phyloP scores from a whole-genome alignment of 2,113 vertebrate species.

The Phainopepla nitens region DNA sequence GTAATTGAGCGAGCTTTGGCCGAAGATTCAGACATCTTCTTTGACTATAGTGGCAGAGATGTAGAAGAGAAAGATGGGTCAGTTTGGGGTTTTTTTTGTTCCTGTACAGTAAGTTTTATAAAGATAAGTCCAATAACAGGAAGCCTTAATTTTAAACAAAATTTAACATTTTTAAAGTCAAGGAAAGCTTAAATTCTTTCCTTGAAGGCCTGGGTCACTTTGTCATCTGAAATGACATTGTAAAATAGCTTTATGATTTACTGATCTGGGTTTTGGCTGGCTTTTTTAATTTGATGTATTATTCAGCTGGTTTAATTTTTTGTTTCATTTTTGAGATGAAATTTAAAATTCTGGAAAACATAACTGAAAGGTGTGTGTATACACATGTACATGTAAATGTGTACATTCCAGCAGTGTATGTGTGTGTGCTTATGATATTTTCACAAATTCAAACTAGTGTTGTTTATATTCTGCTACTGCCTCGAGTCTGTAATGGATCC shows the following conservation, averaged over 20 bases:
- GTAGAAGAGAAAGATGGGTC: conserved; percentile 95
- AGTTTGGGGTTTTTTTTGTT: not conserved
- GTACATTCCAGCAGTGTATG: rapidly evolving
- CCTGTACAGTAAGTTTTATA: not conserved
- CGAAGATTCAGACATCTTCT: conserved; percentile 93
- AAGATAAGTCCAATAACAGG: not conserved
- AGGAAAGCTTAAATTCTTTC: not conserved
- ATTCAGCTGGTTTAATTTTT: not conserved
- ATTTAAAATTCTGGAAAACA: not conserved
- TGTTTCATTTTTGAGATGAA: not conserved
- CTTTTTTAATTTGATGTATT: not conserved
- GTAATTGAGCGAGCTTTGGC: conserved; percentile 94
- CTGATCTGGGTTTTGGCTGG: not conserved
- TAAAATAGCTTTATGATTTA: not conserved
- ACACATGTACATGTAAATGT: not conserved
- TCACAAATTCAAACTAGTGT: not conserved
- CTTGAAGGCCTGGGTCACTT: not conserved
- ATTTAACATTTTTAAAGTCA: not conserved
- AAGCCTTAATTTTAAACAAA: not conserved
- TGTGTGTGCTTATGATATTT: not conserved
- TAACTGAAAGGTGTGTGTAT: not conserved
- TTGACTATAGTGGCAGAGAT: conserved; percentile 91
- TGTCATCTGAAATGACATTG: not conserved
- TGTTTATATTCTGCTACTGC: not conserved
- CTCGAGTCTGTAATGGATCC: not conserved